Conservation (phyloP, 2,113 vertebrate genomes). For the Herpailurus yagouaroundi region DNA sequence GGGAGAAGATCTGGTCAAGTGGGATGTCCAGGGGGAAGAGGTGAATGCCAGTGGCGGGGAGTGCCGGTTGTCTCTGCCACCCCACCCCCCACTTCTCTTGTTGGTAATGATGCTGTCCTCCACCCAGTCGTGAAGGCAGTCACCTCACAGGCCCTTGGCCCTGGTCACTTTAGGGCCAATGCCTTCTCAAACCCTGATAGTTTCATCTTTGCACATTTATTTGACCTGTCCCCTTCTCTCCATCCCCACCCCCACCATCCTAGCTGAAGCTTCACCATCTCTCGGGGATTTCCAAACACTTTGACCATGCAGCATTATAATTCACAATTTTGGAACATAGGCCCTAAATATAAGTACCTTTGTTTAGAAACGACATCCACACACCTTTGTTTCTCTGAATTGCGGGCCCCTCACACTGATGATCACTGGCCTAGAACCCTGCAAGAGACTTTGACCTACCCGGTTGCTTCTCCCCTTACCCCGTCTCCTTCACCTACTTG, state of each 20-base stretch:
- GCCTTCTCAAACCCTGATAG: not conserved
- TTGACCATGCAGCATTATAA: not conserved
- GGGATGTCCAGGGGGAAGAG: not conserved
- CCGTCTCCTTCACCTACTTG: not conserved
- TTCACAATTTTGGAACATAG: not conserved
- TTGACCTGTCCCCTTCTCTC: not conserved
- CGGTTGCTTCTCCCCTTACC: not conserved
- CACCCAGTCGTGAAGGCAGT: not conserved
- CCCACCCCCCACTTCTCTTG: not conserved
- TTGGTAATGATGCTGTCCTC: not conserved
- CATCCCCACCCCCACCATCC: not conserved
- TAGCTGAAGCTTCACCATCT: not conserved
- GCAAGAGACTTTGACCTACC: not conserved
- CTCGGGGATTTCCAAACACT: not conserved
- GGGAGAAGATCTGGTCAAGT: not conserved
- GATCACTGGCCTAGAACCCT: not conserved
- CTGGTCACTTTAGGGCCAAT: not conserved
- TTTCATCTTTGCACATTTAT: not conserved
- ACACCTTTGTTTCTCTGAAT: not conserved
- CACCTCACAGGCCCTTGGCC: not conserved
- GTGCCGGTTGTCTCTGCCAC: not conserved
- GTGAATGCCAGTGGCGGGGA: not conserved
- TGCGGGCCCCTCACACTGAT: not conserved
- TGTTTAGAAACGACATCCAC: slow-evolving; percentile 14
- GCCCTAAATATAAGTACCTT: not conserved